Conservation (phyloP, 2,888 invertebrate genomes). For the Ornithoptera alexandrae region DNA sequence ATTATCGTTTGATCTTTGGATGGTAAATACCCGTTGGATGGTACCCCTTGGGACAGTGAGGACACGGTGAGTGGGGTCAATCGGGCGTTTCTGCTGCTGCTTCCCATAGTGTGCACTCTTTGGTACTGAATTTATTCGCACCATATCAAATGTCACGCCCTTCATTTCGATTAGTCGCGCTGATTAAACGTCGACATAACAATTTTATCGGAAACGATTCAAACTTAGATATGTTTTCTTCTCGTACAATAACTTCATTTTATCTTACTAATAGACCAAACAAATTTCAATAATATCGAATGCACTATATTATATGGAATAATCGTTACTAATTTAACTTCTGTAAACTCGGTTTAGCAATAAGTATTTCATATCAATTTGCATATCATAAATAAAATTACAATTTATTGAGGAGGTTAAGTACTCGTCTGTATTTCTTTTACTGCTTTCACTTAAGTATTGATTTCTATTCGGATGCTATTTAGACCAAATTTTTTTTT, state of each 20-base stretch:
- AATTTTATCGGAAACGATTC: constrained; percentile 26
- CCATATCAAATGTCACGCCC: constrained; percentile 66
- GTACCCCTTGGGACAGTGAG: constrained; percentile 51
- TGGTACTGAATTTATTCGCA: constrained; percentile 43
- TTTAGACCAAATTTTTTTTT: too few species aligned
- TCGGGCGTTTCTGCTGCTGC: constrained; percentile 43
- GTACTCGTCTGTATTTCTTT: too few species aligned
- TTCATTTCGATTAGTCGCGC: constrained; percentile 38
- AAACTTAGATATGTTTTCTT: background rate
- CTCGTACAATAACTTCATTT: background rate
- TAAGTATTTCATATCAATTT: too few species aligned
- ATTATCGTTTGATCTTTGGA: constrained; percentile 44
- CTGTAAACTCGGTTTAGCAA: too few species aligned
- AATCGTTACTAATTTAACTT: too few species aligned
- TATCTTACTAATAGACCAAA: background rate
- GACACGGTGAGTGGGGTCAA: constrained; percentile 54
- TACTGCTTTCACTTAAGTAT: too few species aligned
- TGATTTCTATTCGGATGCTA: too few species aligned
- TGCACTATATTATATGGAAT: too few species aligned
- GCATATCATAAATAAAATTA: too few species aligned
- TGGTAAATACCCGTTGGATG: constrained; percentile 20
- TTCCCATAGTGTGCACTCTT: constrained; percentile 51
- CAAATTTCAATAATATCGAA: too few species aligned
- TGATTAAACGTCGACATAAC: constrained; percentile 31
- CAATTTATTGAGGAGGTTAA: too few species aligned